phyloP scores from a whole-genome alignment of 2,113 vertebrate genomes.

The Tiliqua scincoides region DNA sequence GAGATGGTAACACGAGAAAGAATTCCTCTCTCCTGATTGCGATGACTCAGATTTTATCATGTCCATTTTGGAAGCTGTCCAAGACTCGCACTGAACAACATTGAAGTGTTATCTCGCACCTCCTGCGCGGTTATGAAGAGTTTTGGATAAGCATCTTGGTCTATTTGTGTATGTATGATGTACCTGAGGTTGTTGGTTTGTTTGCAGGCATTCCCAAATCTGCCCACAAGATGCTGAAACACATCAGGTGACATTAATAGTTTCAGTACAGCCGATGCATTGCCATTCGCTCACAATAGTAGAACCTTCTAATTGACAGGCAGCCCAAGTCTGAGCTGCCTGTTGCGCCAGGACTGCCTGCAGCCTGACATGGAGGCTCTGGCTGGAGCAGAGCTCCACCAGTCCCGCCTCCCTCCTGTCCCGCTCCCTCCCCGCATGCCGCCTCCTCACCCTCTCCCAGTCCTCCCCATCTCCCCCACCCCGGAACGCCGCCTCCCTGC shows the following conservation, averaged over 20 bases:
- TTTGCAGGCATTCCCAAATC: no score
- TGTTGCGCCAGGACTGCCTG: no score
- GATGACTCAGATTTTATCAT: slow-evolving; percentile 43
- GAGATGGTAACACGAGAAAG: slow-evolving; percentile 34
- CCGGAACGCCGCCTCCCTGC: no score
- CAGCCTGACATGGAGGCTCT: no score
- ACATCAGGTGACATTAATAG: background rate
- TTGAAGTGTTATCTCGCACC: background rate
- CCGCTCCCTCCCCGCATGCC: no score
- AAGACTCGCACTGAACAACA: slow-evolving; percentile 36
- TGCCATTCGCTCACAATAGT: background rate
- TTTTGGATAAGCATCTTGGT: background rate
- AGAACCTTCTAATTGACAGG: background rate
- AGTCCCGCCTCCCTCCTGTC: no score
- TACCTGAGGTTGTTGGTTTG: background rate
- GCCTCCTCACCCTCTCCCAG: no score
- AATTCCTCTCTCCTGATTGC: slow-evolving; percentile 50
- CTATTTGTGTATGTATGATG: slow-evolving; percentile 9
- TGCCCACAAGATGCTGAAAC: background rate
- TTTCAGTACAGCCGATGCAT: background rate
- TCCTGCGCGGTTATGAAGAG: background rate
- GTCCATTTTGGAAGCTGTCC: slow-evolving; percentile 59
- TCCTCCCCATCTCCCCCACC: no score
- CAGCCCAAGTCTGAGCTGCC: background rate
- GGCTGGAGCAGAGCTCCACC: no score